Conservation (phyloP, 2,113 vertebrate genomes). For the Nymphicus hollandicus region DNA sequence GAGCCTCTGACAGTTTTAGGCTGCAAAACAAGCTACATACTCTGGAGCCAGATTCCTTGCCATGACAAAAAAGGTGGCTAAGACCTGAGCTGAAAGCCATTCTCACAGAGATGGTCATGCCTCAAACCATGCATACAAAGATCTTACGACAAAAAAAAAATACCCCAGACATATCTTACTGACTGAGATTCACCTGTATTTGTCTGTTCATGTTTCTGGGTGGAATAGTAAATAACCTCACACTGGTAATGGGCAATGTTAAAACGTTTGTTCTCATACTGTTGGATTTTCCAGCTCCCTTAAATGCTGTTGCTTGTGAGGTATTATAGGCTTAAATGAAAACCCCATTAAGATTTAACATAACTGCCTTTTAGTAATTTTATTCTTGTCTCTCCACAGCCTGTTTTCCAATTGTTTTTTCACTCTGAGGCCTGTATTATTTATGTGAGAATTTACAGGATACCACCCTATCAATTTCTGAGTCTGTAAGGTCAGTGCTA, state of each 20-base stretch:
- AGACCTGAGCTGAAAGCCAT: not conserved
- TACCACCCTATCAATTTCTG: not conserved
- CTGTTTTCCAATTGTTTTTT: not conserved
- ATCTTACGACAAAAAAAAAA: not conserved
- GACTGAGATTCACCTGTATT: not conserved
- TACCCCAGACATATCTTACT: fast-evolving
- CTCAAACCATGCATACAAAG: not conserved
- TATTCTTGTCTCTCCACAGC: not conserved
- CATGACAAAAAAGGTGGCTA: not conserved
- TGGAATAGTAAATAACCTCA: not conserved
- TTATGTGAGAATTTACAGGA: not conserved
- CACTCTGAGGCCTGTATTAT: not conserved
- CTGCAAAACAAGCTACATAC: not conserved
- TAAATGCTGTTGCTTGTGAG: not conserved
- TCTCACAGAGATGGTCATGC: not conserved
- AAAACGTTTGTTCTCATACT: not conserved
- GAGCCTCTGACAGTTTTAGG: not conserved
- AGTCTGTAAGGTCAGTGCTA: not conserved
- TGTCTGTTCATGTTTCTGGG: not conserved
- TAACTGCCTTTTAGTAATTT: not conserved
- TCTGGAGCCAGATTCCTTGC: not conserved
- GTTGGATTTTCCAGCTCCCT: not conserved
- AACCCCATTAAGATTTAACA: not conserved
- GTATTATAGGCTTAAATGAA: not conserved
- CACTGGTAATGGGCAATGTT: not conserved